phyloP scores from a whole-genome alignment of 2,113 vertebrate species.

The Chamaetylas fuelleborni region DNA sequence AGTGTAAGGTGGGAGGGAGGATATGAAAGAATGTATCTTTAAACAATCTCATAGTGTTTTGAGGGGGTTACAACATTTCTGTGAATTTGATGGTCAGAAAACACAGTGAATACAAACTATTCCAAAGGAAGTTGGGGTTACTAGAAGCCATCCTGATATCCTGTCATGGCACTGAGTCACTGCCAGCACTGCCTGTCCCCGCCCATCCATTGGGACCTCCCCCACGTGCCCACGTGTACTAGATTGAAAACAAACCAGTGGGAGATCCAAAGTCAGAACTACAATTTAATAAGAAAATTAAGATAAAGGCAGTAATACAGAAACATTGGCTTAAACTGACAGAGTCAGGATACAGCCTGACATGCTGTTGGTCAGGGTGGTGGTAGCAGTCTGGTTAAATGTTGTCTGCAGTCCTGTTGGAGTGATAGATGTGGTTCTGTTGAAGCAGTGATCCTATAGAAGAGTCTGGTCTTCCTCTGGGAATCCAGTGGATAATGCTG shows the following conservation, averaged over 20 bases:
- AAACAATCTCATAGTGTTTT: not conserved
- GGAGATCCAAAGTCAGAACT: not conserved
- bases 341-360: not conserved
- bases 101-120: not conserved
- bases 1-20: fast-evolving
- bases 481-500: not conserved
- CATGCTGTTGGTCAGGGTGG: not conserved
- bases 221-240: not conserved
- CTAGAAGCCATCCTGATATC: not conserved
- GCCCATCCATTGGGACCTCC: fast-evolving
- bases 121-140: not conserved
- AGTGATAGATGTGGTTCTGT: not conserved
- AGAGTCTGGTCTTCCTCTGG: not conserved
- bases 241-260: not conserved
- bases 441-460: too few relatives aligned
- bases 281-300: not conserved
- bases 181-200: not conserved
- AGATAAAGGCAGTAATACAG: not conserved
- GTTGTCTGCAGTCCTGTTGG: not conserved
- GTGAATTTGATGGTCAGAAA: not conserved
- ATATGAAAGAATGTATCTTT: not conserved
- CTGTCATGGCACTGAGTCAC: not conserved
- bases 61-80: not conserved
- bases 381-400: not conserved
- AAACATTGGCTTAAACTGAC: not conserved